Evolutionary conservation across 2,797 vertebrate species (phyloP).

Genomic region (Siniperca obscura): DNA sequence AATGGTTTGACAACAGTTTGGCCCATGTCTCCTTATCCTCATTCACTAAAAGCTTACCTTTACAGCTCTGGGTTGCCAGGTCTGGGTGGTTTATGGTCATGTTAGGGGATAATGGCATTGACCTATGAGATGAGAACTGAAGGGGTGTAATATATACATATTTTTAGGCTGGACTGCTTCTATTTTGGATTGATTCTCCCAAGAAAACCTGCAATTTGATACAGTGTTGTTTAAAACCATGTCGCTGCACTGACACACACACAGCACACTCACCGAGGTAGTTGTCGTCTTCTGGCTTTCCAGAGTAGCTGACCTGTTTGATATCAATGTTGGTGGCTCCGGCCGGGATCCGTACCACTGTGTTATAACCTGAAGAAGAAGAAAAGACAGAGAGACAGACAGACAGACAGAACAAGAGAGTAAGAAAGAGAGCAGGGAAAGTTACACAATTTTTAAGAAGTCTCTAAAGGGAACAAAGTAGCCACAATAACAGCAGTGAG

Average conservation of each 20-base stretch:
- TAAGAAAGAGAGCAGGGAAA: background rate
- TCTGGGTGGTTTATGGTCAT: slow-evolving; percentile 48
- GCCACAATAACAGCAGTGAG: slow-evolving; percentile 33
- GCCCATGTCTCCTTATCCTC: slow-evolving; percentile 29
- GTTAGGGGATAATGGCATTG: slow-evolving; percentile 58
- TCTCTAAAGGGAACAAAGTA: slow-evolving; percentile 17
- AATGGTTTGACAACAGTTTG: slow-evolving; percentile 61
- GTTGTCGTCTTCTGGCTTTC: slow-evolving; percentile 96
- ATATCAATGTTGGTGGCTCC: slow-evolving; percentile 97
- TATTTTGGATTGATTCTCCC: slow-evolving; percentile 39
- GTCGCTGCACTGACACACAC: slow-evolving; percentile 19
- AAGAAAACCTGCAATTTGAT: slow-evolving; percentile 55
- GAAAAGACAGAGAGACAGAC: background rate
- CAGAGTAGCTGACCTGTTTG: slow-evolving; percentile 96
- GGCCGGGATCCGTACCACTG: slow-evolving; percentile 92
- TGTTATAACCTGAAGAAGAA: slow-evolving; percentile 90
- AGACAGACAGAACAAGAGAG: background rate
- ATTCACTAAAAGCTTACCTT: slow-evolving; percentile 34
- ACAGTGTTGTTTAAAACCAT: slow-evolving; percentile 29
- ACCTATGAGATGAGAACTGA: slow-evolving; percentile 53
- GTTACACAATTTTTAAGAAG: background rate
- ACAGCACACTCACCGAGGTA: slow-evolving; percentile 92
- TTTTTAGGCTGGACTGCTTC: slow-evolving; percentile 49
- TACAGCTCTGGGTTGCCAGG: slow-evolving; percentile 52
- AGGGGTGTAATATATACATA: slow-evolving; percentile 42